A percentile compares a stretch with the other conserved stretches of the same genome.
Conservation (phyloP, 2,888 invertebrate species). For the Notodonta ziczac region DNA sequence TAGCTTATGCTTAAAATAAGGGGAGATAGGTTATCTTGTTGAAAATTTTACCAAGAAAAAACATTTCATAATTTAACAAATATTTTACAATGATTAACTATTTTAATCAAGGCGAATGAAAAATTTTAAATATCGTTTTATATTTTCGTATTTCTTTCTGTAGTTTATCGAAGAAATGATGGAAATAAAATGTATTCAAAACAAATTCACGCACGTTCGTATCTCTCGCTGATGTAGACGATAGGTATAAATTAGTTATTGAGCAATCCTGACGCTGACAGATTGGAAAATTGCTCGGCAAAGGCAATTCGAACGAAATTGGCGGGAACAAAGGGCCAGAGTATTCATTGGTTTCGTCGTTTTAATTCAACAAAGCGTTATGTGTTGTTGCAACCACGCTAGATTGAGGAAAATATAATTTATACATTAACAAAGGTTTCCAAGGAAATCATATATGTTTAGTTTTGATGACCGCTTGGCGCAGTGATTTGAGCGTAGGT, state of each 20-base stretch:
- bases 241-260: conserved; percentile 25
- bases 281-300: conserved; percentile 39
- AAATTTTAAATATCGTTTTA: background rate
- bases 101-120: no score
- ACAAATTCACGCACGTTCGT: background rate
- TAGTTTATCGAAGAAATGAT: background rate
- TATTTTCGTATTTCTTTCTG: background rate
- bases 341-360: conserved; percentile 22
- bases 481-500: no score
- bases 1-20: no score
- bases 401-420: background rate
- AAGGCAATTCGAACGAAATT: conserved; percentile 35
- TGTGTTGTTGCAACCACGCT: background rate
- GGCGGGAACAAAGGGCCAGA: conserved; percentile 17
- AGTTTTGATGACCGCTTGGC: no score
- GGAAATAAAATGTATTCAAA: background rate
- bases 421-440: background rate
- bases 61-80: no score
- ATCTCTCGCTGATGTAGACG: background rate
- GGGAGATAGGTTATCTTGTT: no score
- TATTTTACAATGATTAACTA: no score
- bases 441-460: no score
- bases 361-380: conserved; percentile 10
- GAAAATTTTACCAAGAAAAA: no score
- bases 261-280: conserved; percentile 33